phyloP scores from a whole-genome alignment of 2,113 vertebrate species.

The Sphyrna mokarran region DNA sequence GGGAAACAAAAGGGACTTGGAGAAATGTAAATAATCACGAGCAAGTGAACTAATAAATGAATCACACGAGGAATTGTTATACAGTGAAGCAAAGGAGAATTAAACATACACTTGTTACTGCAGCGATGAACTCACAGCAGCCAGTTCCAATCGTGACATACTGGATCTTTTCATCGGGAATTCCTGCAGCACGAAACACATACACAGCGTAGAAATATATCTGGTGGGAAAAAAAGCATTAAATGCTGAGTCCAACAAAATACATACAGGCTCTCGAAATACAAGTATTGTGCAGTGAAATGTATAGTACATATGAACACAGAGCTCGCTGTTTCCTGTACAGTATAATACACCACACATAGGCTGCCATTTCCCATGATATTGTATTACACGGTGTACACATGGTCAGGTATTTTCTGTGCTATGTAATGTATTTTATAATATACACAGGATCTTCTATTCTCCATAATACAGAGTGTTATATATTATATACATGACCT shows the following conservation, averaged over 20 bases:
- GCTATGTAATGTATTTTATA: too few relatives aligned
- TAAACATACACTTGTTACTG: slow-evolving; percentile 62
- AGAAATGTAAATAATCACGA: background rate
- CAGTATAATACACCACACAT: background rate
- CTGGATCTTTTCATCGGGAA: slow-evolving; percentile 63
- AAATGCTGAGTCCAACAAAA: background rate
- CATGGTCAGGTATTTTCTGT: too few relatives aligned
- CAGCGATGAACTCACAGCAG: slow-evolving; percentile 70
- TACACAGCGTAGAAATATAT: slow-evolving; percentile 79
- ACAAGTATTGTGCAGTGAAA: background rate
- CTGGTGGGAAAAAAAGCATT: slow-evolving; percentile 48
- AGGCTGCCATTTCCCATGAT: background rate
- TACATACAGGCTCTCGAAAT: background rate
- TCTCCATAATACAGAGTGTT: background rate
- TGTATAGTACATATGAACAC: background rate
- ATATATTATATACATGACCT: background rate
- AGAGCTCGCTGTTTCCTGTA: background rate
- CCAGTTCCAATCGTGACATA: slow-evolving; percentile 76
- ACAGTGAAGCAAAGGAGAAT: background rate
- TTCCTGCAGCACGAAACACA: slow-evolving; percentile 72
- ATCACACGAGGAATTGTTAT: background rate
- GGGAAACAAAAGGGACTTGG: background rate
- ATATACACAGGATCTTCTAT: background rate
- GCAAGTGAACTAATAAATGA: background rate
- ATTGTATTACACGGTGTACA: too few relatives aligned